Conservation (phyloP, 2,113 vertebrate species). For the Vulpes vulpes region DNA sequence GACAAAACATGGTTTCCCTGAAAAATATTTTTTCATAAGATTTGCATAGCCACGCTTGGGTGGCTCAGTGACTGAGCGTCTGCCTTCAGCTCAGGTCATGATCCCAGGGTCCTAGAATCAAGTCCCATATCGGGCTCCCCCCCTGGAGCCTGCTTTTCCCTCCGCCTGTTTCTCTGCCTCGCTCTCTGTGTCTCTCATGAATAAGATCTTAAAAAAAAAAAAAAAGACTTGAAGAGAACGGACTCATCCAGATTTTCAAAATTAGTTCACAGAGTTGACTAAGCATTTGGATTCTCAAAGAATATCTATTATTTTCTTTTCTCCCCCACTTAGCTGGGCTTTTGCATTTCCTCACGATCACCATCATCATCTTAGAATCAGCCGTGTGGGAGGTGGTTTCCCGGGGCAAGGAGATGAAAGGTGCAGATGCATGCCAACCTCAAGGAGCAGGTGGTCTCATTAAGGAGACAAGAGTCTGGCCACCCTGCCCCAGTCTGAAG, state of each 20-base stretch:
- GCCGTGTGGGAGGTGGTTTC: background rate
- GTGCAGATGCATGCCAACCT: fast-evolving
- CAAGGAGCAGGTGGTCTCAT: background rate
- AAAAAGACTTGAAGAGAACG: background rate
- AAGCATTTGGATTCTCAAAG: background rate
- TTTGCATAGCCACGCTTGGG: no score
- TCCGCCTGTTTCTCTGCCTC: no score
- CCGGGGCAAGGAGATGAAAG: background rate
- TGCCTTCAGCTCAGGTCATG: no score
- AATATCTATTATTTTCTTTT: fast-evolving
- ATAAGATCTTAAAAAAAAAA: no score
- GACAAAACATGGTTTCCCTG: constrained; percentile 53
- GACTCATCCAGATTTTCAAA: background rate
- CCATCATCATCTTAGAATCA: fast-evolving
- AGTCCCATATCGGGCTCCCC: no score
- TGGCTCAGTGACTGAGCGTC: no score
- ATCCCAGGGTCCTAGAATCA: no score
- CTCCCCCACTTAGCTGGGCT: background rate
- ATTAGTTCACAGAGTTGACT: background rate
- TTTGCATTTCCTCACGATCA: background rate
- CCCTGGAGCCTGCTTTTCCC: no score
- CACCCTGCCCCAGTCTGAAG: background rate
- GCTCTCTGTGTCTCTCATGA: no score
- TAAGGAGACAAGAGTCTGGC: background rate
- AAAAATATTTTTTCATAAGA: constrained; percentile 4